Evolutionary conservation across 2,797 vertebrate genomes (phyloP).

Genomic region (Falco novaeseelandiae): DNA sequence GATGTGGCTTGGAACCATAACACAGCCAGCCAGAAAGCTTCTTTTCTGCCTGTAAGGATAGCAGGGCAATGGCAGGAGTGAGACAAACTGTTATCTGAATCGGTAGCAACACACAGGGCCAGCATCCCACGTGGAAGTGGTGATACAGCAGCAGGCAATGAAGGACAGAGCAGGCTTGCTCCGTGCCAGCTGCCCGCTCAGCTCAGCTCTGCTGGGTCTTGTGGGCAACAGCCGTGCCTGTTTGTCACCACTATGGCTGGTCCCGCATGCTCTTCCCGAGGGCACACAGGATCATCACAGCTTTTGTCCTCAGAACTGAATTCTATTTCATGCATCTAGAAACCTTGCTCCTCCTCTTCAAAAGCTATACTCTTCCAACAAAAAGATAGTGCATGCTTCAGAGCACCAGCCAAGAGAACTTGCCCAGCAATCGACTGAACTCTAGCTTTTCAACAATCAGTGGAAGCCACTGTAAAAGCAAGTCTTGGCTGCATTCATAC

Average conservation of each 20-base stretch:
- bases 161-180: not conserved
- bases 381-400: accelerated
- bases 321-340: not conserved
- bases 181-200: not conserved
- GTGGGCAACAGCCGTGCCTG: not conserved
- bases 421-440: accelerated
- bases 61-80: not conserved
- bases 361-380: not conserved
- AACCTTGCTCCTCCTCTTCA: not conserved
- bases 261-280: not conserved
- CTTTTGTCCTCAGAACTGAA: not conserved
- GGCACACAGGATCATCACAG: not conserved
- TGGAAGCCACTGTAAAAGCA: not conserved
- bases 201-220: not conserved
- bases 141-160: not conserved
- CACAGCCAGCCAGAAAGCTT: not conserved
- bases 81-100: not conserved
- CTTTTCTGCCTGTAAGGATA: not conserved
- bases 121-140: not conserved
- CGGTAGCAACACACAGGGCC: accelerated
- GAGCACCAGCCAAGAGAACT: not conserved
- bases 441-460: not conserved
- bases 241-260: not conserved
- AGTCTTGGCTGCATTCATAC: not conserved
- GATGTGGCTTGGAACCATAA: not conserved